A percentile compares a stretch with the other conserved stretches of the same genome.
These are phyloP conservation scores for Coelopa pilipes DNA, from an alignment of 2,888 invertebrate genomes.

Conservation along the genomic window DNA sequence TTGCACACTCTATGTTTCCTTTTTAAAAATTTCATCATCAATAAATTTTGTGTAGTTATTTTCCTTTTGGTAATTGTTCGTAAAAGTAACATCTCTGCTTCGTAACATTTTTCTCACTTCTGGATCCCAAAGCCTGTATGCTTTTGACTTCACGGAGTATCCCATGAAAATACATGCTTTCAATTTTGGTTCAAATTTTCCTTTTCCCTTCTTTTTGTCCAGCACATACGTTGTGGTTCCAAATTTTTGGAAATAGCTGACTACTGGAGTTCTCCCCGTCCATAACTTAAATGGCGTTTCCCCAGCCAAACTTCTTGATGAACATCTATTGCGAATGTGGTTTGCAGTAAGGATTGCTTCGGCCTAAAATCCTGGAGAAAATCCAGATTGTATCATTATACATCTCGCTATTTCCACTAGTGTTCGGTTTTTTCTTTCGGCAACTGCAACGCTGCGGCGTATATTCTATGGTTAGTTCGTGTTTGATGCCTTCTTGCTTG, in stretches of 20 bases:
- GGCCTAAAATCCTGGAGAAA: conserved; percentile 50
- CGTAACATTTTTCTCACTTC: conserved; percentile 1
- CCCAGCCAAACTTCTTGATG: conserved; percentile 37
- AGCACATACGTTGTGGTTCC: conserved; percentile 21
- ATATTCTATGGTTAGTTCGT: conserved; percentile 46
- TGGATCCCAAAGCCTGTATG: conserved; percentile 21
- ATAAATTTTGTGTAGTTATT: conserved; percentile 31
- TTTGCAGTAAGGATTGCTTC: conserved; percentile 53
- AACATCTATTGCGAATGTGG: conserved; percentile 49
- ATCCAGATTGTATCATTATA: conserved; percentile 50
- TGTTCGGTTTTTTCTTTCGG: conserved; percentile 46
- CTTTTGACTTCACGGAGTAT: conserved; percentile 20
- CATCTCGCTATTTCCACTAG: conserved; percentile 49
- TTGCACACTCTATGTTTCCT: neutral
- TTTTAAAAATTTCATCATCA: conserved; percentile 14
- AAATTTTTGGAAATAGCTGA: conserved; percentile 39
- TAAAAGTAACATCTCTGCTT: conserved; percentile 33
- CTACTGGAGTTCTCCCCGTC: conserved; percentile 37
- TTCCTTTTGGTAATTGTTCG: neutral
- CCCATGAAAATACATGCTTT: conserved; percentile 21
- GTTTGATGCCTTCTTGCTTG: conserved; percentile 47
- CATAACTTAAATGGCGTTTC: conserved; percentile 39
- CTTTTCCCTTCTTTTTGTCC: conserved; percentile 10
- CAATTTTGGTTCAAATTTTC: conserved; percentile 23
- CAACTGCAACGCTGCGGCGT: conserved; percentile 46